Evolutionary conservation across 1,140 invertebrate species (phyloP).

Genomic region (Drosophila hydei): DNA sequence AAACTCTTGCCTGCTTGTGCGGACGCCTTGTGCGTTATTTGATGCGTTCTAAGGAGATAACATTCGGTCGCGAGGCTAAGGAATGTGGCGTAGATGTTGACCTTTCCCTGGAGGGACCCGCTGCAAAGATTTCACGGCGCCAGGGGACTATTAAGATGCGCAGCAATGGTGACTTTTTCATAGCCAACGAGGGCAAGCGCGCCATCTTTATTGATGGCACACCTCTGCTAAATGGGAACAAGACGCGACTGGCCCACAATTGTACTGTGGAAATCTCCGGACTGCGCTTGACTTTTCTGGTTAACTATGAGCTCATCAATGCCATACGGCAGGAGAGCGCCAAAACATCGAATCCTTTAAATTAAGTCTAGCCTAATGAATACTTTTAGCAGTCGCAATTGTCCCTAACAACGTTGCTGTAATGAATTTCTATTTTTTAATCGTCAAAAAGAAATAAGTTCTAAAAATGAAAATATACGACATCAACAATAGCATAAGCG

Average conservation of each 20-base stretch:
- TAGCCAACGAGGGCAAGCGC: constrained; percentile 97
- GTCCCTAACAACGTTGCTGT: constrained; percentile 22
- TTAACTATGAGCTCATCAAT: constrained; percentile 96
- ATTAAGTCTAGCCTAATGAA: constrained; percentile 47
- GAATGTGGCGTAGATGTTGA: constrained; percentile 97
- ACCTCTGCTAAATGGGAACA: constrained; percentile 93
- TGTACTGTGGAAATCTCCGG: constrained; percentile 97
- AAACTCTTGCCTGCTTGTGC: constrained; percentile 96
- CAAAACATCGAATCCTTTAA: constrained; percentile 86
- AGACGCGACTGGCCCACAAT: constrained; percentile 95
- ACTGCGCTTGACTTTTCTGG: constrained; percentile 95
- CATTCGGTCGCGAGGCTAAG: constrained; percentile 94
- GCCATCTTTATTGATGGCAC: constrained; percentile 97
- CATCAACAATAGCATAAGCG: constrained; percentile 43
- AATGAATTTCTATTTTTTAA: constrained; percentile 59
- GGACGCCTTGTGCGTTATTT: constrained; percentile 96
- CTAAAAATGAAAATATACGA: constrained; percentile 53
- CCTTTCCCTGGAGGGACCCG: constrained; percentile 95
- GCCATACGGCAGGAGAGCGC: constrained; percentile 92
- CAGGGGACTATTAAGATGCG: constrained; percentile 95
- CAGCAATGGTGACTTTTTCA: constrained; percentile 96
- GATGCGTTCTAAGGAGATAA: constrained; percentile 98
- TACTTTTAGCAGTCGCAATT: constrained; percentile 14
- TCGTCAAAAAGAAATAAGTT: constrained; percentile 46
- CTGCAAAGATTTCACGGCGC: constrained; percentile 92